Percentiles rank a stretch among this genome's conserved stretches.
Conservation (phyloP, 2,113 vertebrate species). For the Pelobates fuscus region DNA sequence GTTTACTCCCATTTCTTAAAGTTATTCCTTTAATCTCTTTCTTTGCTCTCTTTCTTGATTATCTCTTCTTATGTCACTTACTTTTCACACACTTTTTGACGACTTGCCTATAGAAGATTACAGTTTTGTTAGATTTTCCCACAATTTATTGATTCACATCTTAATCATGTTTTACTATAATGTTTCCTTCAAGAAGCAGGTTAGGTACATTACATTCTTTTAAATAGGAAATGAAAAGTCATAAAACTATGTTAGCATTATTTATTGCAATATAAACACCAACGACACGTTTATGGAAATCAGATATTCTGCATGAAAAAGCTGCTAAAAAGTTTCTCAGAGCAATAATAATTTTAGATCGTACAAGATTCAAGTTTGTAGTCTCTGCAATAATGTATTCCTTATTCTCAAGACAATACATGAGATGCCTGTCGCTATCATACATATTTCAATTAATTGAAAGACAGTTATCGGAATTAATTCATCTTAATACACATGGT, state of each 20-base stretch:
- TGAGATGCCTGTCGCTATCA: slow-evolving; percentile 71
- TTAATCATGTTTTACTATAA: too few species aligned
- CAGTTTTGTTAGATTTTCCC: too few species aligned
- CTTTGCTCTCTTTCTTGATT: too few species aligned
- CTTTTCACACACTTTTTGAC: too few species aligned
- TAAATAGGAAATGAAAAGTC: too few species aligned
- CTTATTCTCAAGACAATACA: slow-evolving; percentile 64
- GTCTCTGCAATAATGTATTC: slow-evolving; percentile 42
- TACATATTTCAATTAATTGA: slow-evolving; percentile 71
- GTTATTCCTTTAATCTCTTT: too few species aligned
- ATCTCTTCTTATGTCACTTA: too few species aligned
- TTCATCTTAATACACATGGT: slow-evolving; percentile 77
- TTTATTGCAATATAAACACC: background rate
- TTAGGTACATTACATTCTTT: too few species aligned
- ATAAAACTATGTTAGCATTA: background rate
- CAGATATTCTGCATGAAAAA: background rate
- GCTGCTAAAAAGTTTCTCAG: background rate
- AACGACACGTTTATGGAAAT: background rate
- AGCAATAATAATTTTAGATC: background rate
- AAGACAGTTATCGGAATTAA: slow-evolving; percentile 80
- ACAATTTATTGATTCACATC: too few species aligned
- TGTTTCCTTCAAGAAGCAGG: too few species aligned
- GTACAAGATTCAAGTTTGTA: background rate
- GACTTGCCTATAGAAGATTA: too few species aligned
- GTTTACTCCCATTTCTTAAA: too few species aligned